Evolutionary conservation across 2,113 vertebrate species (phyloP), one percentile per base, ranked within the genome.

Genomic region (Galeopterus variegatus): DNA sequence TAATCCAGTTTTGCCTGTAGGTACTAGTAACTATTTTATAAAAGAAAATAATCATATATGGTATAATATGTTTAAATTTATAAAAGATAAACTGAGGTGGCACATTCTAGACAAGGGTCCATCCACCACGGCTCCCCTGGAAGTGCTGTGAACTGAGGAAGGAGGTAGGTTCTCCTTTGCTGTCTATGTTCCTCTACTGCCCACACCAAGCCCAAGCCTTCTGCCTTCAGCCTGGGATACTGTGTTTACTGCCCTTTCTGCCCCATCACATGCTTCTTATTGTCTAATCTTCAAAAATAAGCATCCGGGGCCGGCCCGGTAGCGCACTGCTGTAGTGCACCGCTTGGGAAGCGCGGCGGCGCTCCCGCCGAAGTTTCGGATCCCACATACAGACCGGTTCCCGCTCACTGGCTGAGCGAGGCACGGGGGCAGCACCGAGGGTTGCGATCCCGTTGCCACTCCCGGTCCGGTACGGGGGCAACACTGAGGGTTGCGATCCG

Each of bases 21-120:
- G 36, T 50, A 91, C 52, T 56, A n/a, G 15, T 58, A 77, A 94
- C 58, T 79, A 92, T 75, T 92, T 90, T n/a, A n/a, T n/a, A 94
- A 65, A 90, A 97, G 93, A 95, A 94, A 96, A 98, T 92, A 97
- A 75, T 96, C 97, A 70, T 41, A 95, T 33, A 28, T 15, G 50
- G 31, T 11, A 96, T 50, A 87, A 50, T 45, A 75, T 21, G 64
- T 28, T 24, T 19, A 67, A 18, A 79, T 15, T 87, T 73, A 69
- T 69, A 60, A 62, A 92, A 76, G 36, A 95, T 54, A 73, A 88
- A 33, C 64, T 28, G 64, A 31, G 19, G 33, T 48, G 45, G 15
- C 58, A 88, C 14, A 26, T 48, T 95, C 24, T 50, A 73, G 72
- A 84, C 28, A 50, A 90, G 19, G 11, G 19, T 18, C 26, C 14